Percentiles rank a stretch among this genome's conserved stretches.
These are phyloP conservation scores for Prionailurus bengalensis DNA, from an alignment of 2,113 vertebrate genomes.

Conservation along the genomic window DNA sequence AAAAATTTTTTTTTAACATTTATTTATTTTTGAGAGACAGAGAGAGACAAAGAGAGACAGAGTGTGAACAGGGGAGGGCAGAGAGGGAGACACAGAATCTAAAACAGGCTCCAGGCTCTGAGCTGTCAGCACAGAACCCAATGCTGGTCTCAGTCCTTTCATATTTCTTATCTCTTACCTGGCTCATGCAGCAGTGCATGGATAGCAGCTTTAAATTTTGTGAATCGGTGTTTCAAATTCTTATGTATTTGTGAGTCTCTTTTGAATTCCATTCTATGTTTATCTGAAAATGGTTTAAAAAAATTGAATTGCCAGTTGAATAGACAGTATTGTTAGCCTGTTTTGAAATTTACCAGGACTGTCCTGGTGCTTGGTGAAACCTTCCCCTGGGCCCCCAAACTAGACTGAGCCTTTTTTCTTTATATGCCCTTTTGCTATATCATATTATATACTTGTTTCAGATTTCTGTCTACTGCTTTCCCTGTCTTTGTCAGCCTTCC, in stretches of 20 bases:
- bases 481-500: not conserved
- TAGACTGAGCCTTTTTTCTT: not conserved
- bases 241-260: not conserved
- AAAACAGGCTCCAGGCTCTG: no score
- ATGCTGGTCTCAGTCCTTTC: not conserved
- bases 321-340: not conserved
- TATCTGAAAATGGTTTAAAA: not conserved
- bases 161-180: not conserved
- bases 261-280: not conserved
- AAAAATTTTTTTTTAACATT: no score
- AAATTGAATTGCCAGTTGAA: not conserved
- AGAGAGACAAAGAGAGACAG: no score
- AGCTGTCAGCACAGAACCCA: no score
- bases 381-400: not conserved
- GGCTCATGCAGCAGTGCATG: not conserved
- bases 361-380: not conserved
- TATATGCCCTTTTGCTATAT: not conserved
- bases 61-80: no score
- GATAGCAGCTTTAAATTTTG: slow-evolving; percentile 36
- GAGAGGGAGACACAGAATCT: no score
- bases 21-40: no score
- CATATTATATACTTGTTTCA: not conserved
- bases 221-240: not conserved
- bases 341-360: not conserved
- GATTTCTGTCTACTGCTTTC: not conserved